Conservation (phyloP, 2,113 vertebrate genomes). For the Coptodon bakossiorum region DNA sequence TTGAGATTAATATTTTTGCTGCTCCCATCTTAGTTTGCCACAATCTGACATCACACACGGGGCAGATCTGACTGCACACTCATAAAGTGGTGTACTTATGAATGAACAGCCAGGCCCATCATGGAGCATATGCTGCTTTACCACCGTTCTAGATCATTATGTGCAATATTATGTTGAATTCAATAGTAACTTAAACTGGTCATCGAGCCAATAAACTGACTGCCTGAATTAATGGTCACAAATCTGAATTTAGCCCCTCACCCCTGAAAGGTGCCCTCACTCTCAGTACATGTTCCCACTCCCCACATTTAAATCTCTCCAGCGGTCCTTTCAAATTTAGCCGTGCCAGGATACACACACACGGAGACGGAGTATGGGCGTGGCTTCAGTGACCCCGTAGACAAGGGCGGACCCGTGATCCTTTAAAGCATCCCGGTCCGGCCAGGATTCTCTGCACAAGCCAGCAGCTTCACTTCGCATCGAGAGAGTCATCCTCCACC, state of each 20-base stretch:
- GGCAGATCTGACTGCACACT: neutral
- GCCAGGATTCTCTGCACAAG: neutral
- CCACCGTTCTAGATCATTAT: neutral
- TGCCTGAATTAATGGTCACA: neutral
- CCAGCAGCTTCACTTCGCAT: neutral
- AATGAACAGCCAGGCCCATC: neutral
- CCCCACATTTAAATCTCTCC: neutral
- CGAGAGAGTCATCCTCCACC: neutral
- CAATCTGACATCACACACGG: neutral
- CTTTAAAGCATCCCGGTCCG: conserved; percentile 45
- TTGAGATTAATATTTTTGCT: neutral
- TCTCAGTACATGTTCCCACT: neutral
- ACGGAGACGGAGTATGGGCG: neutral
- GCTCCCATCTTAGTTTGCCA: neutral
- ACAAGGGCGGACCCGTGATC: conserved; percentile 33
- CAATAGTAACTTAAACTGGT: neutral
- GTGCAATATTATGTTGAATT: neutral
- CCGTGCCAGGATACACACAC: neutral
- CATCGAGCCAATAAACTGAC: neutral
- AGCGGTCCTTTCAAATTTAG: neutral
- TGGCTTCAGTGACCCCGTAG: conserved; percentile 17
- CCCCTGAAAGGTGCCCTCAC: neutral
- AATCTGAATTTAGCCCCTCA: neutral
- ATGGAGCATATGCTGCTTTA: neutral
- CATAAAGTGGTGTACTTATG: neutral